Evolutionary conservation across 2,797 vertebrate genomes (phyloP).

Genomic region (Adelosebastes latens): DNA sequence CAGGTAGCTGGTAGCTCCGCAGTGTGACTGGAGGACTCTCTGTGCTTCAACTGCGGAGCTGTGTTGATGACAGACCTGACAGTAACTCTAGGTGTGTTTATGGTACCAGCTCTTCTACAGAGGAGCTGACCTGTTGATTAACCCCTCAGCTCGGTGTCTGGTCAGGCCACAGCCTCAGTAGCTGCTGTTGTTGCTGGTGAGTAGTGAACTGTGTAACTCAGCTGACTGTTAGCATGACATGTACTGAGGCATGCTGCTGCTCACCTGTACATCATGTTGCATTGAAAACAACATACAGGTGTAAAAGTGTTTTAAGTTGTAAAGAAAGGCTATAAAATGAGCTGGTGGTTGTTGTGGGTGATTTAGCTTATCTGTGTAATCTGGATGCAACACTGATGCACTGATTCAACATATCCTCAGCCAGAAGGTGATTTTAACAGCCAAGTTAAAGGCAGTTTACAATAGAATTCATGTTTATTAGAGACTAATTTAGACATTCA

Average conservation of each 20-base stretch:
- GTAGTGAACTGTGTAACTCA: constrained; percentile 53
- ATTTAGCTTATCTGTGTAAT: neutral
- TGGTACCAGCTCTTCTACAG: neutral
- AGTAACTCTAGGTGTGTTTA: neutral
- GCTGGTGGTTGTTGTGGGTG: neutral
- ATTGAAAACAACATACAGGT: no score
- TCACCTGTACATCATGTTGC: neutral
- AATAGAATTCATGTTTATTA: neutral
- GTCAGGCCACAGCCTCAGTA: constrained; percentile 29
- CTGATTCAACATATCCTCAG: neutral
- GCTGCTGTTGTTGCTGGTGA: constrained; percentile 28
- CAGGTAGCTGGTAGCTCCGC: constrained; percentile 6
- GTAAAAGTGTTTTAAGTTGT: neutral
- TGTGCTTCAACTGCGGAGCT: neutral
- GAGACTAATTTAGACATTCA: neutral
- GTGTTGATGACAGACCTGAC: constrained; percentile 31
- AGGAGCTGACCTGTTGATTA: neutral
- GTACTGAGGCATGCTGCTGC: neutral
- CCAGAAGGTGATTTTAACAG: neutral
- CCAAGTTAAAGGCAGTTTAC: no score
- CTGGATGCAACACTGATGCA: neutral
- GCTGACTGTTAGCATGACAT: neutral
- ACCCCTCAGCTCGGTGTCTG: constrained; percentile 24
- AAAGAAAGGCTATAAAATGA: neutral
- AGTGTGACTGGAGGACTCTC: neutral